Evolutionary conservation across 1,140 invertebrate genomes (phyloP), one percentile per base, ranked within the genome.

Genomic region (Ooceraea biroi): DNA sequence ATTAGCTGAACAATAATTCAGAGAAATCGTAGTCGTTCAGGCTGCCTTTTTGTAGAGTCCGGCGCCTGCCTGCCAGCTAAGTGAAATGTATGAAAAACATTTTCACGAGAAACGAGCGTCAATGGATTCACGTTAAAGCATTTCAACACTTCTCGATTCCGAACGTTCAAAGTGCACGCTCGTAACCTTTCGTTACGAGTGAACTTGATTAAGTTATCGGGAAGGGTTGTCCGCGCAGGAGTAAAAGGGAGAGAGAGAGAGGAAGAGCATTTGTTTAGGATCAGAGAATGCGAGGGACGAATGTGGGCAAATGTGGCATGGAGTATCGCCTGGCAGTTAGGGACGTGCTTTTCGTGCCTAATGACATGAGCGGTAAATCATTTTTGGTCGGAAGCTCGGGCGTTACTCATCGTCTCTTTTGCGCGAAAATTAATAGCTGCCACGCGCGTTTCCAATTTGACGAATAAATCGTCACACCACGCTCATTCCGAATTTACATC

Each of bases 131-230:
- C 27, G 22, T 61, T 41, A 82, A 74, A 82, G 44, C 78, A 69
- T 10, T 65, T 58, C 61, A 83, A 30, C 80, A 55, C 10, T 65
- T 58, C 61, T 78, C 61, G 17, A 60, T 84, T 58, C 41, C 36
- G n/a, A 57, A 77, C 27, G 63, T 77, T 78, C 41, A 44, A 78
- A 50, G 50, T 46, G 72, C 12, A 25, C n/a, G 41, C 44, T 68
- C 82, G 73, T 84, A 78, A 78, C 74, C 63, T 41, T 63, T 36
- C 55, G 76, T 80, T 71, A 72, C 44, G 76, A 63, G 66, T 65
- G 44, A 46, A 82, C 65, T 84, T 84, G 83, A 84, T 84, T 84
- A 84, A 84, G 66, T 44, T 68, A 14, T 57, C 48, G 52, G 44
- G 50, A 68, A 78, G 82, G 73, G 61, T 83, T 84, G 52, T 19